A percentile compares a stretch with the other conserved stretches of the same genome.
phyloP scores from a whole-genome alignment of 2,797 vertebrate genomes.

The Notolabrus celidotus region DNA sequence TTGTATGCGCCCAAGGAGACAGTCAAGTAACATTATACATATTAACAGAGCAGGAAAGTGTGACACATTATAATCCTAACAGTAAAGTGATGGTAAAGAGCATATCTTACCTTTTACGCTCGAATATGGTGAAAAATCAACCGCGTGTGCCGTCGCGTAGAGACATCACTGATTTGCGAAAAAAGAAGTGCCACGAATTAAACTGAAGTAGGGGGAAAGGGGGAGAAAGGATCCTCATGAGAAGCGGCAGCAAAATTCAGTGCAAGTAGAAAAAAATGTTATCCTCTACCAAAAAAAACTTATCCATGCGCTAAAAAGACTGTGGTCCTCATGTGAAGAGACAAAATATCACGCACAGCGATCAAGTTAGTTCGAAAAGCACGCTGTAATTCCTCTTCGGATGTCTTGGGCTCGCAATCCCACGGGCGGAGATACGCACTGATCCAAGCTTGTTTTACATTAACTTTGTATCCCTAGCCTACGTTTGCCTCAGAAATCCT shows the following conservation, averaged over 20 bases:
- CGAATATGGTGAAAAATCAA: conserved; percentile 72
- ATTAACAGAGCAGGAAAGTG: conserved; percentile 22
- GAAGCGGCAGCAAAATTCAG: conserved; percentile 65
- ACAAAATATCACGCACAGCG: conserved; percentile 54
- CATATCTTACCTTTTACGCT: conserved; percentile 81
- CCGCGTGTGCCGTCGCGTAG: conserved; percentile 81
- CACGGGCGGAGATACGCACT: conserved; percentile 74
- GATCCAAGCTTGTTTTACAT: conserved; percentile 79
- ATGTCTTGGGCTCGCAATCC: conserved; percentile 77
- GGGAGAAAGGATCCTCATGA: conserved; percentile 74
- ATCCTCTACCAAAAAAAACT: conserved; percentile 82
- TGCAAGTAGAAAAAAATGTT: conserved; percentile 61
- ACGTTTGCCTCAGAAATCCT: conserved; percentile 38
- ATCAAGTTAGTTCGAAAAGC: conserved; percentile 77
- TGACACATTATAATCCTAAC: conserved; percentile 19
- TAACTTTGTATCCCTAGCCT: conserved; percentile 71
- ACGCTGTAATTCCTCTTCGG: conserved; percentile 84
- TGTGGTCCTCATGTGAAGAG: conserved; percentile 73
- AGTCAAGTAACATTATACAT: conserved; percentile 10
- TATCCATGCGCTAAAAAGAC: conserved; percentile 83
- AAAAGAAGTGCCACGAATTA: conserved; percentile 80
- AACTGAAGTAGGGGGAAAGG: conserved; percentile 72
- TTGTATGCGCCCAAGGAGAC: conserved; percentile 39
- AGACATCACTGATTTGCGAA: conserved; percentile 83
- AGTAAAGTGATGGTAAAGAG: conserved; percentile 20